Evolutionary conservation across 2,797 vertebrate genomes (phyloP), one percentile per base, ranked within the genome.

Genomic region (Neostethus bicornis): DNA sequence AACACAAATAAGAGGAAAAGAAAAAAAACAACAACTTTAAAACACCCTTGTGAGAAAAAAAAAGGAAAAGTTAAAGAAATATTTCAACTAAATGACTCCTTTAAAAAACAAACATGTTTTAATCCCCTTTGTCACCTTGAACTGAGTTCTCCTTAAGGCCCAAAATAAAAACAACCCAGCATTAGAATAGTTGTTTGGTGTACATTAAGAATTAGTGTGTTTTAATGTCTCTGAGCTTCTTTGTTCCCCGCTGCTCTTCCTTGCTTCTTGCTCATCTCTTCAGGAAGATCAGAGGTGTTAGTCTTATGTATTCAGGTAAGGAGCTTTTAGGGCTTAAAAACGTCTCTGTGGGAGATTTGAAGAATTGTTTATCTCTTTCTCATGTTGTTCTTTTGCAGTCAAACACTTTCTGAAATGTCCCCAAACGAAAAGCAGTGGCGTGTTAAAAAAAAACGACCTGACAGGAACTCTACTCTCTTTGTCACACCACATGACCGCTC

Each of bases 371-470:
- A 85, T 89, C 73, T 53, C 53, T 74, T 28, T 61, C 70, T 72
- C 16, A 48, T 47, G 35, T 46, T 61, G 67, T 48, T 46, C 39
- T 62, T 81, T 73, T 49, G 62, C 83, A 80, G 81, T 80, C 75
- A 78, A 77, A 74, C 14, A 23, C 74, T 83, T n/a, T 63, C 56
- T 17, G 20, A 77, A 83, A 75, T 77, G 80, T 85, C 76, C 79
- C 71, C 63, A n/a, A 83, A 74, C 25, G 32, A 72, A 69, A 83
- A 67, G 81, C 85, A 86, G 78, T 81, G 78, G 83, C 73, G 85
- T 89, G 86, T 87, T 83, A 83, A 85, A 85, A 85, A 85, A 85
- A 84, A 78, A 59, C 65, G 82, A 84, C 87, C 75, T 87, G 87
- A 89, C 87, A 89, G 85, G 74, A 49, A 60, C 84, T 79, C 66